Base-by-base conservation (phyloP, 2,797 vertebrate species). In the Mus minutoides region DNA sequence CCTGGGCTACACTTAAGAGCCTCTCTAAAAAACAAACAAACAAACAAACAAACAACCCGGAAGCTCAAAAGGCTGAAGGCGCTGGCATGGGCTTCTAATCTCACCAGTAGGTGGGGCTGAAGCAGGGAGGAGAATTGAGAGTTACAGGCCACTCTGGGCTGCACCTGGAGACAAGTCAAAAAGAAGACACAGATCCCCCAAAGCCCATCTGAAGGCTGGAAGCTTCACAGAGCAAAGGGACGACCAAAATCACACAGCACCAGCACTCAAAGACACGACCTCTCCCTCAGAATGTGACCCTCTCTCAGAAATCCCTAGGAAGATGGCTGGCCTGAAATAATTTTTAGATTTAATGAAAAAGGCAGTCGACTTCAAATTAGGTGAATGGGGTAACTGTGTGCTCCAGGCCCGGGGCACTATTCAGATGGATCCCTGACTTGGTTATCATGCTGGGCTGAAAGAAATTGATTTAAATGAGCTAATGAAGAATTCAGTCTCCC, bases 361-460 rank as follows among this genome's bases (percentile, higher is more conserved):
- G 94, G n/a, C 84, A 97, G 97, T 94, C 26, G 91, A 96, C 84
- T 89, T 79, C 96, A 97, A 98, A 98, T 96, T 92, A 97, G 93
- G 97, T 95, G 67, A 97, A 26, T 67, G 6, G 67, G 90, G 92
- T 98, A 90, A 92, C 95, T 84, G 1, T 94, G 92, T 94, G 97
- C 69, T 84, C 46, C 67, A 94, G 89, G 95, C 95, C 92, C 3
- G 4, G 3, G 91, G 96, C 77, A 88, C 83, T 95, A 90, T 95
- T 97, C 93, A 92, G 67, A 96, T 96, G 94, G 71, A 96, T 96
- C 95, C 91, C 92, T 12, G 56, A 37, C 76, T 88, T 11, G 83
- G 19, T n/a, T 88, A 43, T 91, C 93, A 90, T 77, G 90, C 49
- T 96, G 85, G 34, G 94, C 96, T 95, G 88, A 90, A 97, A 97